Evolutionary conservation across 2,888 invertebrate species (phyloP).

Genomic region (Phorcus lineatus): DNA sequence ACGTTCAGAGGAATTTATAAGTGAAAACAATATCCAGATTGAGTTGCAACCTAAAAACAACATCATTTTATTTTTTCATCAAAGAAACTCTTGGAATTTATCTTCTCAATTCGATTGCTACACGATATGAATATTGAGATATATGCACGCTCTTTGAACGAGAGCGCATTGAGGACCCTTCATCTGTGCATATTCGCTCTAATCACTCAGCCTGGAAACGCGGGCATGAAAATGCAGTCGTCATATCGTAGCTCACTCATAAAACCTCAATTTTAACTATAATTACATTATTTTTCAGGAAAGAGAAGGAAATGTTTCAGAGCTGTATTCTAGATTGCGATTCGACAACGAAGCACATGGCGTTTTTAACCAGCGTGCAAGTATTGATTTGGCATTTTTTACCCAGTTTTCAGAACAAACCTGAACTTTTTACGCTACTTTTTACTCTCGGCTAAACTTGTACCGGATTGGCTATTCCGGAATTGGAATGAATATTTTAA

Average conservation of each 20-base stretch:
- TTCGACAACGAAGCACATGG: slow-evolving; percentile 7
- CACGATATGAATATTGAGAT: too few species aligned
- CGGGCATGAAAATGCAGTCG: slow-evolving; percentile 6
- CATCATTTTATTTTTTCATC: too few species aligned
- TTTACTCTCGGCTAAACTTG: not conserved
- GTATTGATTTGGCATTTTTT: not conserved
- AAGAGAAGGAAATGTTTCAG: not conserved
- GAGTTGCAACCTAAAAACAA: too few species aligned
- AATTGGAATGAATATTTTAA: not conserved
- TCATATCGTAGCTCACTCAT: not conserved
- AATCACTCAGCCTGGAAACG: not conserved
- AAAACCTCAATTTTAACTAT: slow-evolving; percentile 11
- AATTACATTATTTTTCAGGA: slow-evolving; percentile 12
- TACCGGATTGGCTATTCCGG: not conserved
- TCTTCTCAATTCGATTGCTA: too few species aligned
- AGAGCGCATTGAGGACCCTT: too few species aligned
- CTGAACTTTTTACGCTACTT: not conserved
- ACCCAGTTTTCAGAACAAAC: slow-evolving; percentile 9
- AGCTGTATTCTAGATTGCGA: slow-evolving; percentile 13
- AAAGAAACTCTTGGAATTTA: too few species aligned
- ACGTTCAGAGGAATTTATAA: too few species aligned
- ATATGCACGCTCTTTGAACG: too few species aligned
- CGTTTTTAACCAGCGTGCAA: slow-evolving; percentile 4
- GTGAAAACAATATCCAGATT: too few species aligned
- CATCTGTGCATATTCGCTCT: not conserved